These are phyloP conservation scores for Mormyrus proboscirostris DNA, from an alignment of 2,797 vertebrate genomes.

Conservation along the genomic window DNA sequence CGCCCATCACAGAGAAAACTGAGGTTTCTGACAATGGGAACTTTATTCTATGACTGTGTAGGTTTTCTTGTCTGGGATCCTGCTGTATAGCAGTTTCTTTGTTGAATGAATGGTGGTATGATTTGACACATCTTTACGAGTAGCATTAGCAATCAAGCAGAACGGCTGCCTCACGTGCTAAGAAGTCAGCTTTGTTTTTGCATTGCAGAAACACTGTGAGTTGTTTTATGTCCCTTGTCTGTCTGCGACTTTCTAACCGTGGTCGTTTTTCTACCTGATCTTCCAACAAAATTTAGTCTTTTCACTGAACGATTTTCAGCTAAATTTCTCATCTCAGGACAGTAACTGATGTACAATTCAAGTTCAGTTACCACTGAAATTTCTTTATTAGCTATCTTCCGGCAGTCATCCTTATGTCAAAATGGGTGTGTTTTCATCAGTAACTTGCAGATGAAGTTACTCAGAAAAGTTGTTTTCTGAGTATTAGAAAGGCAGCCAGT, in stretches of 20 bases:
- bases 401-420: background rate
- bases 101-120: background rate
- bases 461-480: background rate
- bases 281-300: background rate
- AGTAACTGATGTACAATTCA: background rate
- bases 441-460: background rate
- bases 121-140: background rate
- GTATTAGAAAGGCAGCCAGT: background rate
- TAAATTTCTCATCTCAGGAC: background rate
- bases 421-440: background rate
- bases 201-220: background rate
- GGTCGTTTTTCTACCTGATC: background rate
- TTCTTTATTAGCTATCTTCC: background rate
- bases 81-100: background rate
- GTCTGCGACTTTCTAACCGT: background rate
- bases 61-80: background rate
- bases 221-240: background rate
- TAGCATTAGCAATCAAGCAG: no score
- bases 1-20: background rate
- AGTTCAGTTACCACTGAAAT: background rate
- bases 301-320: background rate
- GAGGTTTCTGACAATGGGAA: background rate
- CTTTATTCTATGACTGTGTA: background rate
- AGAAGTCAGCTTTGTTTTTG: background rate
- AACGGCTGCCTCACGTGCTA: background rate